These are phyloP conservation scores for Idris sp. DNA, from an alignment of 1,140 invertebrate species.

Conservation along the genomic window DNA sequence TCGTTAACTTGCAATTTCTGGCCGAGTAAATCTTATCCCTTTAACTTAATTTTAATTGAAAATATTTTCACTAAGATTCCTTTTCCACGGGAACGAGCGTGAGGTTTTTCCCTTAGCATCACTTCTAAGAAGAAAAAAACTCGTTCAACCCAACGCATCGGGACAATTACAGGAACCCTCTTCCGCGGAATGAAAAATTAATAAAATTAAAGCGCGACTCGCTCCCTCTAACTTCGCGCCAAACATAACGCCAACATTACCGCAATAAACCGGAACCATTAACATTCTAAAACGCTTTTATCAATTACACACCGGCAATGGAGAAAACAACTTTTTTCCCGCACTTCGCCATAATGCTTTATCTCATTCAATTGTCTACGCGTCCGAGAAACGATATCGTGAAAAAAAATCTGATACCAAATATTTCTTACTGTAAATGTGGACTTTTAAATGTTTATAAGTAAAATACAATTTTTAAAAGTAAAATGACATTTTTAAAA, in stretches of 20 bases:
- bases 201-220: slow-evolving; percentile 32
- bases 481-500: too few species aligned
- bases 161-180: slow-evolving; percentile 22
- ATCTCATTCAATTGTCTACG: slow-evolving; percentile 35
- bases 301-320: slow-evolving; percentile 28
- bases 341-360: slow-evolving; percentile 1
- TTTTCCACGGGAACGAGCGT: slow-evolving; percentile 13
- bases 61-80: slow-evolving; percentile 8
- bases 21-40: not conserved
- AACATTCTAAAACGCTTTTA: slow-evolving; percentile 41
- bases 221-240: slow-evolving; percentile 16
- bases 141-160: not conserved
- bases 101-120: not conserved
- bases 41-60: not conserved
- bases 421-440: too few species aligned
- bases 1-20: not conserved
- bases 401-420: too few species aligned
- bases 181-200: slow-evolving; percentile 41
- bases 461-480: too few species aligned
- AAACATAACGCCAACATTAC: slow-evolving; percentile 17
- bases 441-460: too few species aligned
- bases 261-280: slow-evolving; percentile 44
- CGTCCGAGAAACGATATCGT: slow-evolving; percentile 15
- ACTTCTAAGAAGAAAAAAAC: slow-evolving; percentile 11
- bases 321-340: slow-evolving; percentile 35